Base-by-base conservation (phyloP, 2,888 invertebrate genomes). In the Griposia aprilina region DNA sequence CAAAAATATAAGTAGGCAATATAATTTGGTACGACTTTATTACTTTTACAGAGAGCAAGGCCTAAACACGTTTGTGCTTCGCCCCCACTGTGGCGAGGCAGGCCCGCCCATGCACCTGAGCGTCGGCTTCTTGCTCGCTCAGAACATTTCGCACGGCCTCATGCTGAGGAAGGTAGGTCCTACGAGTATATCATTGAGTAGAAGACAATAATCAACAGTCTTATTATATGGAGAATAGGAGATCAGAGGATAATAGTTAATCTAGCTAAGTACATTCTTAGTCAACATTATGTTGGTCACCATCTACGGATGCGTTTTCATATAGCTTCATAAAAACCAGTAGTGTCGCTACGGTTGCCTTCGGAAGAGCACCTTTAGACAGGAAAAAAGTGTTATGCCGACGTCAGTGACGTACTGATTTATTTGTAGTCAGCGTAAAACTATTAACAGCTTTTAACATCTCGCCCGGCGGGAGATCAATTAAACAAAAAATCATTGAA, bases 11-110 rank as follows among this genome's bases (percentile, higher is more conserved):
- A n/a, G n/a, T n/a, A 62, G 1, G 26, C 17, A 65, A 23, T 45
- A 65, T 23, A 23, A 41, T 60, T 55, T 52, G 4, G 13, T 55
- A 52, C 8, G 7, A 45, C 6, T 48, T 60, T 26, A 17, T 30
- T n/a, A 26, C 2, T 20, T 62, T 23, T 70, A 36, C 92, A 98
- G 98, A 89, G 98, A 99, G 90, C 98, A 99, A 91, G 99, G 99
- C 0, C 95, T 99, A 81, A 99, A 99, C 93, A 99, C 99, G 0
- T 99, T 99, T 92, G 99, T 99, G 36, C 97, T 99, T 84, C 98
- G 99, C 4, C 99, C 99, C 2, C 99, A 99, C 95, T 99, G 99
- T 92, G 99, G 99, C 7, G 99, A 99, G 96, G 99, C 99, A 63
- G 99, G 99, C 0, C 98, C 99, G 5, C 98, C 99, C 69, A 99